Evolutionary conservation across 1,140 invertebrate species (phyloP).

Genomic region (Zaprionus kolodkinae): DNA sequence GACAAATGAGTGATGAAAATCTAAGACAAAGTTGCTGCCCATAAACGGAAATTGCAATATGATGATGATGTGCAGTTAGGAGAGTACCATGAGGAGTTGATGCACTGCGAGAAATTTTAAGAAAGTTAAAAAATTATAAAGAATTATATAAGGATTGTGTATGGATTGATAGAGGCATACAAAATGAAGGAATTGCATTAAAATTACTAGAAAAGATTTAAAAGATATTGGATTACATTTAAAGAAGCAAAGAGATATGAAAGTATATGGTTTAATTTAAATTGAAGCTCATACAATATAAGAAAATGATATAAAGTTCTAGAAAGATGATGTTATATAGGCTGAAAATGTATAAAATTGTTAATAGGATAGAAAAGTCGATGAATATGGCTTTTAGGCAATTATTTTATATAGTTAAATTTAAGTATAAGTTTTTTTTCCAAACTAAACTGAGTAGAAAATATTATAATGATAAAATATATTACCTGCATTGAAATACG

Average conservation of each 20-base stretch:
- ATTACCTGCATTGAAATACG: no score
- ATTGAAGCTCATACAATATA: not conserved
- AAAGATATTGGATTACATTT: no score
- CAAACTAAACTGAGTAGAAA: no score
- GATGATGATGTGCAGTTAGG: not conserved
- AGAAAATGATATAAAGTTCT: not conserved
- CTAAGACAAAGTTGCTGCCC: conserved; percentile 45
- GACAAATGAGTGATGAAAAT: conserved; percentile 76
- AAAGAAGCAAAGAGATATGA: not conserved
- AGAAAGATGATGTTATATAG: not conserved
- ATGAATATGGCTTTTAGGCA: rapidly evolving
- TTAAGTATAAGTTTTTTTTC: no score
- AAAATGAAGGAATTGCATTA: no score
- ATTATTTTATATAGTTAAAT: not conserved
- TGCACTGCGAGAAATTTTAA: conserved; percentile 1
- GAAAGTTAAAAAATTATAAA: not conserved
- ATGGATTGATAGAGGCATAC: not conserved
- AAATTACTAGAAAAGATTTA: no score
- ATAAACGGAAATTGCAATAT: conserved; percentile 45
- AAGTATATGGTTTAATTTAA: not conserved
- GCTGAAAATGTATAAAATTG: not conserved
- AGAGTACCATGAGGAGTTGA: conserved; percentile 8
- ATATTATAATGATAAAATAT: no score
- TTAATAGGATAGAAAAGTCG: not conserved
- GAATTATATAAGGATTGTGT: not conserved